Evolutionary conservation across 2,797 vertebrate genomes (phyloP).

Genomic region (Anabas testudineus): DNA sequence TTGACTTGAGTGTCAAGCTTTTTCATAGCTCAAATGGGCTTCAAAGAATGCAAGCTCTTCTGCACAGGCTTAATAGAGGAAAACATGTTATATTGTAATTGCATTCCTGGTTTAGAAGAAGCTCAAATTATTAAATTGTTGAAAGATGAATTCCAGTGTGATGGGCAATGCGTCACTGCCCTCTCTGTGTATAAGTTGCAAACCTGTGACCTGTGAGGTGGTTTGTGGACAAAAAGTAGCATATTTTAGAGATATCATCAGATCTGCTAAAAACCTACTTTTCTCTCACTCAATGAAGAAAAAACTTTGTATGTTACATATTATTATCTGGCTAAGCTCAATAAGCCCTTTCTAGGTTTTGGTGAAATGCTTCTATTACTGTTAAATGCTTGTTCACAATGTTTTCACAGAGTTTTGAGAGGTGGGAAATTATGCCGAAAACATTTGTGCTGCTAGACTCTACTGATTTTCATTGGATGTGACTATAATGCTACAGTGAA

Average conservation of each 20-base stretch:
- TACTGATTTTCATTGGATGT: conserved; percentile 17
- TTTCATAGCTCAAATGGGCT: not conserved
- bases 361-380: conserved; percentile 29
- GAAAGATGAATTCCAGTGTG: not conserved
- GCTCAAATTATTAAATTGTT: not conserved
- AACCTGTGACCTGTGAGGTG: too few relatives aligned
- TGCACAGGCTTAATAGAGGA: not conserved
- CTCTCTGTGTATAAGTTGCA: not conserved
- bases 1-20: not conserved
- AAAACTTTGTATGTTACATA: conserved; percentile 13
- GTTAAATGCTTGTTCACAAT: conserved; percentile 23
- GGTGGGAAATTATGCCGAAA: conserved; percentile 24
- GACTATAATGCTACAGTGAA: conserved; percentile 12
- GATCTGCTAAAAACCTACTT: too few relatives aligned
- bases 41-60: not conserved
- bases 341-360: conserved; percentile 6
- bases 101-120: not conserved
- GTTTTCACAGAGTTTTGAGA: conserved; percentile 24
- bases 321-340: conserved; percentile 19
- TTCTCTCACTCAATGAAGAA: too few relatives aligned
- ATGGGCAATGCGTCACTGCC: not conserved
- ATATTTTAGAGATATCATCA: conserved; percentile 2
- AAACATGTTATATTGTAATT: not conserved
- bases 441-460: conserved; percentile 15
- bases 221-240: not conserved